These are phyloP conservation scores for Pachyuromys duprasi DNA, from an alignment of 2,797 vertebrate genomes.

Conservation along the genomic window DNA sequence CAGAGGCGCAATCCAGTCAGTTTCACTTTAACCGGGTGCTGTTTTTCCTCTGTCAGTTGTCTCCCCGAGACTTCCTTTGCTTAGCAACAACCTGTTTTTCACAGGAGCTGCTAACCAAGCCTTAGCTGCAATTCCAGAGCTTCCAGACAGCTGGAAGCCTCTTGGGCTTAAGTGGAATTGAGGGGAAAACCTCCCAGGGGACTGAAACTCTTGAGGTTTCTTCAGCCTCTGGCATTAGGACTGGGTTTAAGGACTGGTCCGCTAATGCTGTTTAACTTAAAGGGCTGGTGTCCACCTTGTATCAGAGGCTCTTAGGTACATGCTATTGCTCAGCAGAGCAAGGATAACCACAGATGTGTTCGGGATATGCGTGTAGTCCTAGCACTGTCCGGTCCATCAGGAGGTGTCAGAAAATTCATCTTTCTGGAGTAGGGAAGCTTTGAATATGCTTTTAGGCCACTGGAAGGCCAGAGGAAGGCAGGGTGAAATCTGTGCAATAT, in stretches of 20 bases:
- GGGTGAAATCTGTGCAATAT: neutral
- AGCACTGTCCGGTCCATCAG: neutral
- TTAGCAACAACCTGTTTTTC: slow-evolving; percentile 72
- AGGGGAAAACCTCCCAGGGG: slow-evolving; percentile 59
- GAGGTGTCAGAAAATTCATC: neutral
- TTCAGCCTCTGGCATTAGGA: slow-evolving; percentile 24
- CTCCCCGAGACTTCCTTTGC: slow-evolving; percentile 68
- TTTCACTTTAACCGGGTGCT: slow-evolving; percentile 78
- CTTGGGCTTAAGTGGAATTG: slow-evolving; percentile 59
- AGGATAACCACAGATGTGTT: neutral
- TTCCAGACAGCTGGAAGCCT: neutral
- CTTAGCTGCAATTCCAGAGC: neutral
- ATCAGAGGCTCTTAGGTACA: neutral
- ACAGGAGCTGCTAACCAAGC: slow-evolving; percentile 55
- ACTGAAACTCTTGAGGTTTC: neutral
- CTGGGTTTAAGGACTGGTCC: neutral
- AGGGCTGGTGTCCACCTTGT: neutral
- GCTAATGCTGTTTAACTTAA: slow-evolving; percentile 28
- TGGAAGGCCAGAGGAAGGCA: neutral
- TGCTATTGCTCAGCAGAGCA: neutral
- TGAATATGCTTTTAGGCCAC: neutral
- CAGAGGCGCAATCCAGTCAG: slow-evolving; percentile 57
- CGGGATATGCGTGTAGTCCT: too few species aligned
- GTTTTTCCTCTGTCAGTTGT: slow-evolving; percentile 58
- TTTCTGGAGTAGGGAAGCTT: too few species aligned